Conservation (phyloP, 1,140 invertebrate genomes). For the Pogonomyrmex barbatus region DNA sequence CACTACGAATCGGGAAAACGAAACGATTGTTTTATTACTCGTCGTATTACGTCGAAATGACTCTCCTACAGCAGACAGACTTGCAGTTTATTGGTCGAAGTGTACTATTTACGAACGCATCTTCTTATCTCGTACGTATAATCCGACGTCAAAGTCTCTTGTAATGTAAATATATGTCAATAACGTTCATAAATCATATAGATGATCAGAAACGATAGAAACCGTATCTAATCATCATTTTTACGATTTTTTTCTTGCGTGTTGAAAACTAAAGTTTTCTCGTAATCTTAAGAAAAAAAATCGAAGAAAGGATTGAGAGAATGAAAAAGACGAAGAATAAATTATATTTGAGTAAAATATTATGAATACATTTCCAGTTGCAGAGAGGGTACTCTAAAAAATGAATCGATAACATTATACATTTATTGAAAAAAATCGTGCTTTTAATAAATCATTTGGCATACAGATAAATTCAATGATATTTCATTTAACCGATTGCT, state of each 20-base stretch:
- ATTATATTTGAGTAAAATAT: neutral
- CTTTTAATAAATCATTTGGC: neutral
- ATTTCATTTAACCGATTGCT: conserved; percentile 2
- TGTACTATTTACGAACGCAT: conserved; percentile 53
- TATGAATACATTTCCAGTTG: neutral
- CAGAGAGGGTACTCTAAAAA: neutral
- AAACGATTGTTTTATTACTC: conserved; percentile 72
- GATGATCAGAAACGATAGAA: conserved; percentile 7
- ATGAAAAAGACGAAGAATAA: neutral
- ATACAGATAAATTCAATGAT: neutral
- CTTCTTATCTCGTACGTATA: conserved; percentile 29
- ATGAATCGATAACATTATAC: neutral
- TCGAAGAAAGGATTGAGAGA: neutral
- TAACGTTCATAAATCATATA: conserved; percentile 32
- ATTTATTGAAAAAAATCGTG: neutral
- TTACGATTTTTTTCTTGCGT: neutral
- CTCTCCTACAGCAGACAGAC: conserved; percentile 34
- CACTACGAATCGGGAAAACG: conserved; percentile 72
- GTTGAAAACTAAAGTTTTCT: neutral
- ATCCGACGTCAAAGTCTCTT: conserved; percentile 24
- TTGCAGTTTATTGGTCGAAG: conserved; percentile 26
- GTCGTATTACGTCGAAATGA: conserved; percentile 20
- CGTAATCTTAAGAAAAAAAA: neutral
- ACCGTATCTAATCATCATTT: neutral
- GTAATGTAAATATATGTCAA: conserved; percentile 39